phyloP scores from a whole-genome alignment of 1,140 invertebrate species.

The Tetramorium parvispinum region DNA sequence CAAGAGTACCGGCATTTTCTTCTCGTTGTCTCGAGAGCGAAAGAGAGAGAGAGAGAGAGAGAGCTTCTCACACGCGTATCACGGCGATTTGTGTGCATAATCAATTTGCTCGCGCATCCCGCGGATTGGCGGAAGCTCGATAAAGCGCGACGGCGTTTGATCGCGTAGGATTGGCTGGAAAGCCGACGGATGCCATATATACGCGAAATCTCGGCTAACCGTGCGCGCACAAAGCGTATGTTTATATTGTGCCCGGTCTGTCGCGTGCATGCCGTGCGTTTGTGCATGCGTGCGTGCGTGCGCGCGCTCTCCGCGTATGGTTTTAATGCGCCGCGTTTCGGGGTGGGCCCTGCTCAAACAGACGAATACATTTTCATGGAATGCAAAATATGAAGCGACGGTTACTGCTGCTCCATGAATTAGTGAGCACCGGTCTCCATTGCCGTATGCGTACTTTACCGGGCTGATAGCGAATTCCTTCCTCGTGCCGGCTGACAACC shows the following conservation, averaged over 20 bases:
- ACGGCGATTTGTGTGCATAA: conserved; percentile 43
- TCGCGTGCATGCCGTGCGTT: not conserved
- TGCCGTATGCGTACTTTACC: conserved; percentile 41
- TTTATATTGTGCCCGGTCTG: not conserved
- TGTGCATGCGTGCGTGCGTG: not conserved
- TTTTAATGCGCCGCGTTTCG: not conserved
- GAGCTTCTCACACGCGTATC: not conserved
- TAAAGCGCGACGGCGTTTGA: conserved; percentile 51
- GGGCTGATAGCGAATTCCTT: conserved; percentile 50
- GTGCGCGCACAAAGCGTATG: not conserved
- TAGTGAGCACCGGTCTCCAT: conserved; percentile 52
- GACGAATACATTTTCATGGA: conserved; percentile 59
- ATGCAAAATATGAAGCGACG: conserved; percentile 48
- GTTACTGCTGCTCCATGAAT: conserved; percentile 49
- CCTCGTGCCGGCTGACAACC: conserved; percentile 41
- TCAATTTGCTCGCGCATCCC: conserved; percentile 33
- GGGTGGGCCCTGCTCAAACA: not conserved
- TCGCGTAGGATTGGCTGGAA: conserved; percentile 32
- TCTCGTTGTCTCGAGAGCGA: not conserved
- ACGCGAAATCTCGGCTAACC: conserved; percentile 37
- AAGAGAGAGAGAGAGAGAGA: not conserved
- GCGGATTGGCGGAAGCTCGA: conserved; percentile 43
- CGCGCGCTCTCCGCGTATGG: too few relatives aligned
- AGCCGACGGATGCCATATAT: not conserved
- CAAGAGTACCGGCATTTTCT: conserved; percentile 9